phyloP scores from a whole-genome alignment of 2,888 invertebrate species.

The Tanytarsus gracilentus region DNA sequence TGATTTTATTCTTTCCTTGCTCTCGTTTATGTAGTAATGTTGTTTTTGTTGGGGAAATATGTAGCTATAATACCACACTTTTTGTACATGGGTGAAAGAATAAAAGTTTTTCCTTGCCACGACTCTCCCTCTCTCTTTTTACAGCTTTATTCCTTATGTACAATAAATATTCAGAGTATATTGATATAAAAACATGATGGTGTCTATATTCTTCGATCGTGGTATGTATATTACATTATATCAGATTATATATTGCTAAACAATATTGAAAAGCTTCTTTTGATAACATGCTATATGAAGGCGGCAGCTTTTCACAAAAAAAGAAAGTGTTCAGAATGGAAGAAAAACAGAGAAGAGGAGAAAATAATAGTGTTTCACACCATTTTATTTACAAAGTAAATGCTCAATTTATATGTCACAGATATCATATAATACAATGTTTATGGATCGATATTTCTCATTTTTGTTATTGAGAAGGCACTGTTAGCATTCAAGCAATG shows the following conservation, averaged over 20 bases:
- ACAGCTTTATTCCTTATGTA: neutral
- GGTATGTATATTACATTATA: slow-evolving; percentile 27
- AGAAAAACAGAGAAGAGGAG: neutral
- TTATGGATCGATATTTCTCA: slow-evolving; percentile 13
- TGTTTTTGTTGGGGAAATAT: neutral
- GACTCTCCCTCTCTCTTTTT: neutral
- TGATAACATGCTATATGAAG: slow-evolving; percentile 22
- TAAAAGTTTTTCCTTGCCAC: too few species aligned
- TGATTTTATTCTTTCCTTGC: slow-evolving; percentile 5
- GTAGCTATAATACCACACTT: neutral
- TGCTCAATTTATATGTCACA: slow-evolving; percentile 26
- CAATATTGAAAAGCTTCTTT: slow-evolving; percentile 27
- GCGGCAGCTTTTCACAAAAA: neutral
- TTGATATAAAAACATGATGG: slow-evolving; percentile 21
- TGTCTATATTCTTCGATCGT: slow-evolving; percentile 5
- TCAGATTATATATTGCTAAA: slow-evolving; percentile 27
- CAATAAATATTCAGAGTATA: neutral
- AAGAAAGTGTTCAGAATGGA: neutral
- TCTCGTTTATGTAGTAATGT: neutral
- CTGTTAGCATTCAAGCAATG: too few species aligned
- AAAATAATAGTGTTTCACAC: slow-evolving; percentile 19
- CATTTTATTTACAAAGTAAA: slow-evolving; percentile 29
- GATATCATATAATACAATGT: slow-evolving; percentile 21
- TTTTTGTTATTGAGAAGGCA: too few species aligned
- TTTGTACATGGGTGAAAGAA: neutral